Base-by-base conservation (phyloP, 2,113 vertebrate genomes). In the Sterna hirundo region DNA sequence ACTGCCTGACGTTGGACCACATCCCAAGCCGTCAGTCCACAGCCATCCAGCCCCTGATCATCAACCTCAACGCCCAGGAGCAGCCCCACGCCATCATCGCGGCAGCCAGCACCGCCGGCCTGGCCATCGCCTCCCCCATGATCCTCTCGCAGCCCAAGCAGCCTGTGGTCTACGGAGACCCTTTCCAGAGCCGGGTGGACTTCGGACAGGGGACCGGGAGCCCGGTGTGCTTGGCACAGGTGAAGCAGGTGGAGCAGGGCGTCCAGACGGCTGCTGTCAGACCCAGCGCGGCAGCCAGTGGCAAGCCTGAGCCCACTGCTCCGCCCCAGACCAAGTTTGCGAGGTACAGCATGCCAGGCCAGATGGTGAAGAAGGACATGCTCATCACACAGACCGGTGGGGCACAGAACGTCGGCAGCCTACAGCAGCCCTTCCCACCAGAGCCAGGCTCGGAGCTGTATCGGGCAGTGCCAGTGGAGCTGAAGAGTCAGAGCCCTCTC, bases 41-140 rank as follows among this genome's bases (percentile, higher is more conserved):
- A 1, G 97, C 98, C 32, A 99, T 99, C 71, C 99, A 99, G 93
- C 99, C 99, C 72, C 97, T 99, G 84, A 99, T 99, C 72, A 99
- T 99, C 97, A 99, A 99, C 90, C 98, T 99, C 65, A 99, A 99
- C 8, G 98, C 99, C 88, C 99, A 99, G 97, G 99, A 99, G 93
- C 99, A 99, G 96, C 98, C 99, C 17, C 98, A 99, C 0, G 92
- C 98, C 82, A 98, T 99, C 80, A 97, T 98, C 4, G 98, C 98
- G 1, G 98, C 98, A 34, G 97, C 99, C 58, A 99, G 98, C 90
- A 99, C 99, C 8, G 98, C 99, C 12, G 96, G 99, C 93, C 98
- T 99, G 84, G 99, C 99, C 82, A 98, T 99, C 7, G 98, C 99
- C 86, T 98, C 99, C 19, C 98, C 99, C 36, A 96, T 99, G 98